A percentile compares a stretch with the other conserved stretches of the same genome.
These are phyloP conservation scores for Ciconia maguari DNA, from an alignment of 2,113 vertebrate genomes.

Conservation along the genomic window DNA sequence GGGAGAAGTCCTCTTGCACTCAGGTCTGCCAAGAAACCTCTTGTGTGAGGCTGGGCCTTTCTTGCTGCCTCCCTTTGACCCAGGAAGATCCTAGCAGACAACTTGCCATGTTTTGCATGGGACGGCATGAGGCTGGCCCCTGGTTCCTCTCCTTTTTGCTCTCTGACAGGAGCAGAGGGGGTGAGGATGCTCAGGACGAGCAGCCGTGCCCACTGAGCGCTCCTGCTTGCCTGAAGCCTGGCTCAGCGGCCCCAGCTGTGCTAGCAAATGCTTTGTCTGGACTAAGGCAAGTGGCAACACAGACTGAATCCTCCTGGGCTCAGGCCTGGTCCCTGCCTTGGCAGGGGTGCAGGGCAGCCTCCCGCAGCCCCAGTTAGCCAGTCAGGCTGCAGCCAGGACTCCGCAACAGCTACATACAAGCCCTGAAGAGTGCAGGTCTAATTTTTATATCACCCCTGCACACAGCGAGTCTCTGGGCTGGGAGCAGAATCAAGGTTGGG, in stretches of 20 bases:
- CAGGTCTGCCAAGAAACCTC: background rate
- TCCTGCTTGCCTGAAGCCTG: background rate
- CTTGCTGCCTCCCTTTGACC: background rate
- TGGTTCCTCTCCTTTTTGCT: background rate
- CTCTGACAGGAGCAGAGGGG: background rate
- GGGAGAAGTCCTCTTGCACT: background rate
- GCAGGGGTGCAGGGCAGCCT: background rate
- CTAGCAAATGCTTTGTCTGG: background rate
- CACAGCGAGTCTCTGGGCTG: accelerated
- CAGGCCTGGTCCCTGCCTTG: background rate
- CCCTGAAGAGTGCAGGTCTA: background rate
- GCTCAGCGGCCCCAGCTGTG: background rate
- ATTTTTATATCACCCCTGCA: background rate
- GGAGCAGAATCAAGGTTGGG: conserved; percentile 11
- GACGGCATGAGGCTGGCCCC: background rate
- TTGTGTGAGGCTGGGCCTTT: background rate
- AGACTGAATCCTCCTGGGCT: background rate
- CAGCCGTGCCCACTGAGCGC: accelerated
- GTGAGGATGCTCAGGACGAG: background rate
- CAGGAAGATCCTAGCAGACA: background rate
- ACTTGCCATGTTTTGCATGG: accelerated
- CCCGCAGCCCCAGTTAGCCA: background rate
- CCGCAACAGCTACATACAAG: background rate
- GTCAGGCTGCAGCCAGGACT: background rate
- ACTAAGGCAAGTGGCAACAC: background rate